Evolutionary conservation across 1,140 invertebrate species (phyloP).

Genomic region (Drosophila insularis): DNA sequence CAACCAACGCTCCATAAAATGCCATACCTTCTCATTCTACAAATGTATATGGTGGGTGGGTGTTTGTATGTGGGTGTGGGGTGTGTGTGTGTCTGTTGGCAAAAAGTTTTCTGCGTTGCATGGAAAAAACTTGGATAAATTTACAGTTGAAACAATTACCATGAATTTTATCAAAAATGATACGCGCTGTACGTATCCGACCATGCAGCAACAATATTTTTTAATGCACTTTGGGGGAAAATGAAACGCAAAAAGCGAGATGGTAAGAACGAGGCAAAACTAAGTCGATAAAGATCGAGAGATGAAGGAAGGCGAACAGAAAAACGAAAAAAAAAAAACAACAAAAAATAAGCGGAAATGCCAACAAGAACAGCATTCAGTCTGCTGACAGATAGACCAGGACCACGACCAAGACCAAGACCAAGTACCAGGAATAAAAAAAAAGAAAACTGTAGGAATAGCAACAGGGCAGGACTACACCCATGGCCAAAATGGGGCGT

Average conservation of each 20-base stretch:
- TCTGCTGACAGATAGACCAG: constrained; percentile 76
- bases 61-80: background rate
- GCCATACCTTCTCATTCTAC: constrained; percentile 38
- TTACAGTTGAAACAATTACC: constrained; percentile 81
- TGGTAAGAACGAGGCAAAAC: constrained; percentile 49
- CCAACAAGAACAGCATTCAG: constrained; percentile 48
- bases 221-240: constrained; percentile 81
- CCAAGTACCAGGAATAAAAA: no score
- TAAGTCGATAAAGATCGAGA: constrained; percentile 68
- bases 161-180: constrained; percentile 82
- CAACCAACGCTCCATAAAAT: constrained; percentile 45
- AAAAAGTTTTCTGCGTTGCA: constrained; percentile 77
- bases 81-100: constrained; percentile 33
- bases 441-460: background rate
- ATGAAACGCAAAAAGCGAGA: constrained; percentile 61
- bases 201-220: constrained; percentile 81
- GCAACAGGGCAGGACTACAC: background rate
- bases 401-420: constrained; percentile 18
- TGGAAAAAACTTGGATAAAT: constrained; percentile 79
- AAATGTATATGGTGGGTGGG: constrained; percentile 8
- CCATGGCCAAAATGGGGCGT: background rate
- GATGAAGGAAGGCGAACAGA: background rate
- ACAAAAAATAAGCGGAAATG: constrained; percentile 47
- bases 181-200: constrained; percentile 79
- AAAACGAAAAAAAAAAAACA: constrained; percentile 15